A percentile compares a stretch with the other conserved stretches of the same genome.
phyloP scores from a whole-genome alignment of 2,888 invertebrate species.

The Campoplex capitator region DNA sequence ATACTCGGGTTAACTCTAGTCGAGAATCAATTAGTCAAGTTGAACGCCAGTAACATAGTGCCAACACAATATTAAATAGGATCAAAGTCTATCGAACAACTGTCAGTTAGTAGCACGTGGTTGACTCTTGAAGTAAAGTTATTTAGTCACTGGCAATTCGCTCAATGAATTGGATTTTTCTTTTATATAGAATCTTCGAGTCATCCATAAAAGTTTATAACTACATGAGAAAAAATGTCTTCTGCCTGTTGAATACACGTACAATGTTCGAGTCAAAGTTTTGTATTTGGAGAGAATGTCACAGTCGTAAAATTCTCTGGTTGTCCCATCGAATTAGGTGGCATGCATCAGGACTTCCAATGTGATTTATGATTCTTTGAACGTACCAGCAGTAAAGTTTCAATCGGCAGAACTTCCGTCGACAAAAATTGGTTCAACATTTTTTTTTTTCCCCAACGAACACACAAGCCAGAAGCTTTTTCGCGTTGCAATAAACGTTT shows the following conservation, averaged over 20 bases:
- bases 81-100: too few species aligned
- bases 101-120: not conserved
- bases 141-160: not conserved
- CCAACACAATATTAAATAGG: too few species aligned
- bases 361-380: conserved; percentile 39
- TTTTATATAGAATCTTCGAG: not conserved
- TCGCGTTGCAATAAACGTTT: not conserved
- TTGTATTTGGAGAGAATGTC: not conserved
- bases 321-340: conserved; percentile 32
- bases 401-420: conserved; percentile 37
- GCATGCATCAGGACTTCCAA: conserved; percentile 24
- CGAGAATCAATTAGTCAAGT: too few species aligned
- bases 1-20: too few species aligned
- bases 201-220: not conserved
- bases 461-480: not conserved
- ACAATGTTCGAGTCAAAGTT: not conserved
- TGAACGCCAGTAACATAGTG: too few species aligned
- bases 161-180: not conserved
- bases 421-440: conserved; percentile 35
- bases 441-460: conserved; percentile 20
- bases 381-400: conserved; percentile 53
- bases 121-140: not conserved
- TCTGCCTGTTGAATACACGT: not conserved
- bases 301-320: conserved; percentile 18
- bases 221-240: not conserved